Evolutionary conservation across 2,113 vertebrate genomes (phyloP), one percentile per base, ranked within the genome.

Genomic region (Misgurnus mizolepis): DNA sequence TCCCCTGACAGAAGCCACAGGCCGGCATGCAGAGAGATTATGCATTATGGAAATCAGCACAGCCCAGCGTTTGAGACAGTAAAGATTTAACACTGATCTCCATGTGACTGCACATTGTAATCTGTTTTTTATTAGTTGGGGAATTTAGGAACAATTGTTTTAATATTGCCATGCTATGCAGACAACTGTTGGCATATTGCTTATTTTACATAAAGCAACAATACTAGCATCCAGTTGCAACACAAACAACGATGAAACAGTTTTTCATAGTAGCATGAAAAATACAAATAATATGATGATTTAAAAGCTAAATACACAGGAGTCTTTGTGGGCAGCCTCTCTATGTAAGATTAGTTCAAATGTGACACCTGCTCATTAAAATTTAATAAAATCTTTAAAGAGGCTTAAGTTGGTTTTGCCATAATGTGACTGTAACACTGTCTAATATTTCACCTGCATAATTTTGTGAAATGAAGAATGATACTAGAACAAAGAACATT

Each of bases 321-420:
- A 92, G 87, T 89, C 93, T 93, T 93, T 94, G 50, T 71, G 39
- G 41, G 56, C 92, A 92, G 92, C 90, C 3, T 93, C 92, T 93
- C 93, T 93, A 93, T 94, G 93, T 95, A 94, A 95, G 93, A 95
- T 95, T 93, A 94, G 94, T 91, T 93, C 93, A 93, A 93, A 91
- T 93, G 94, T 93, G 91, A 94, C 94, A 92, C 84, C 50, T 93
- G 93, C 94, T 90, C 92, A 95, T 95, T 95, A 95, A 94, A 92
- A 95, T 95, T 95, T 93, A 94, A 96, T 95, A 93, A 93, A 87
- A 91, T 88, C 88, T 93, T 94, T 89, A 93, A 93, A 94, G 87
- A 88, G 90, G 92, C 93, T 94, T 89, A 91, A 93, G 93, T 93
- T 93, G 93, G 95, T 95, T 94, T 95, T 50, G 91, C 90, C 91